These are phyloP conservation scores for Drosophila ambigua DNA, from an alignment of 1,140 invertebrate genomes.

Conservation along the genomic window DNA sequence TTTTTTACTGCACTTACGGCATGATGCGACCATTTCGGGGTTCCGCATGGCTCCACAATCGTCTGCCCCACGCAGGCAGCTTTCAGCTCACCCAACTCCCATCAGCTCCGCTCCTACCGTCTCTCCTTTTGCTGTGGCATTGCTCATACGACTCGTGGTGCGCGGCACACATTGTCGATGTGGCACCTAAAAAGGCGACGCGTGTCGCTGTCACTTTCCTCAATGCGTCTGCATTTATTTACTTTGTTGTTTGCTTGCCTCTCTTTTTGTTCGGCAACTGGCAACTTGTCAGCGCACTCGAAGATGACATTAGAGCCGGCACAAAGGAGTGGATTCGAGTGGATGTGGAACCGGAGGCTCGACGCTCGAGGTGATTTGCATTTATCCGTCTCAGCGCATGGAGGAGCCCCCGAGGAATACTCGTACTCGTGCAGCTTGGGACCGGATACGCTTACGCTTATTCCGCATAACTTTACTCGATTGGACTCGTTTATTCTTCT, in stretches of 20 bases:
- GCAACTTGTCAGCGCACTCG: conserved; percentile 26
- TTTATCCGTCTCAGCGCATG: conserved; percentile 12
- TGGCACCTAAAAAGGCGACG: conserved; percentile 51
- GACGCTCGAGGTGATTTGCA: conserved; percentile 38
- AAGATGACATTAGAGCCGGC: conserved; percentile 48
- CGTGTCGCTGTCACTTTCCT: conserved; percentile 50
- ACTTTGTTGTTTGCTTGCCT: conserved; percentile 26
- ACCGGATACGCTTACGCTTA: conserved; percentile 29
- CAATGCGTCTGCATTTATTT: conserved; percentile 59
- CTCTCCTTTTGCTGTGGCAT: conserved; percentile 19
- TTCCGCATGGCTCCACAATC: conserved; percentile 45
- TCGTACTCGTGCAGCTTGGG: not conserved
- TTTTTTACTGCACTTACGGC: conserved; percentile 68
- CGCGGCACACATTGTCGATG: conserved; percentile 16
- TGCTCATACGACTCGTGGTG: conserved; percentile 42
- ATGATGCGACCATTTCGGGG: conserved; percentile 60
- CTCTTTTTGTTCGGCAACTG: not conserved
- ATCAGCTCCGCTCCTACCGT: conserved; percentile 13
- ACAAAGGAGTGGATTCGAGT: conserved; percentile 19
- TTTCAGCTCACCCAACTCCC: not conserved
- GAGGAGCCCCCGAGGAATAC: conserved; percentile 1
- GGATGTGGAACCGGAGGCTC: conserved; percentile 9
- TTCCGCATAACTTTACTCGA: conserved; percentile 42
- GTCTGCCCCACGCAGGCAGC: not conserved
- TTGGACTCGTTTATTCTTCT: conserved; percentile 47